Percentiles rank a stretch among this genome's conserved stretches.
phyloP scores from a whole-genome alignment of 2,888 invertebrate genomes.

The Ctenicera cuprea region DNA sequence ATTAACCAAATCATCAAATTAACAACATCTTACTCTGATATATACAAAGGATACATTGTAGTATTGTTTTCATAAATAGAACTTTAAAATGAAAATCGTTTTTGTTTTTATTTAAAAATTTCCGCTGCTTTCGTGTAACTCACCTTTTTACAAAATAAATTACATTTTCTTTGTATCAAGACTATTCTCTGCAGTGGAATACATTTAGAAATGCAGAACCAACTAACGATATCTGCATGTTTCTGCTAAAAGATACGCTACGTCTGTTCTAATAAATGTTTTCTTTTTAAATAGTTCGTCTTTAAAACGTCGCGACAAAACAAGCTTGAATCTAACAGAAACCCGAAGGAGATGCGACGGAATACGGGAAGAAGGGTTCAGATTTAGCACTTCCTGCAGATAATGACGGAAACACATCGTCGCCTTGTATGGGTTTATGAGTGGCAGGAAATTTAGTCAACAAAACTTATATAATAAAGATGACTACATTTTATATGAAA shows the following conservation, averaged over 20 bases:
- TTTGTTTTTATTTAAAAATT: neutral
- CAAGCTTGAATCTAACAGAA: constrained; percentile 1
- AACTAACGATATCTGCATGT: neutral
- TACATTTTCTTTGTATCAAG: neutral
- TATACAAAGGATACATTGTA: neutral
- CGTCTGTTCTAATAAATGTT: neutral
- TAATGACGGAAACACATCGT: constrained; percentile 46
- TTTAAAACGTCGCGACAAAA: constrained; percentile 9
- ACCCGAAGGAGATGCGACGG: constrained; percentile 21
- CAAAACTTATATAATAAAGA: constrained; percentile 26
- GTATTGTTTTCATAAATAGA: too few species aligned
- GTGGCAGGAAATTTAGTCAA: constrained; percentile 37
- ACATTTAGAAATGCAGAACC: neutral
- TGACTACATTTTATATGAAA: constrained; percentile 14
- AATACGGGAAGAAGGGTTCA: constrained; percentile 34
- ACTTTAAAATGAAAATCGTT: neutral
- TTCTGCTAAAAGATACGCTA: too few species aligned
- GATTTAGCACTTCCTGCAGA: constrained; percentile 45
- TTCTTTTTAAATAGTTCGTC: constrained; percentile 6
- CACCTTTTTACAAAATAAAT: neutral
- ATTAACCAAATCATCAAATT: neutral
- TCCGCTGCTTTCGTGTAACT: neutral
- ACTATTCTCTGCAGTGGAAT: neutral
- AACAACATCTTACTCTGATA: neutral
- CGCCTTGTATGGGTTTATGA: constrained; percentile 35